Conservation (phyloP, 2,888 invertebrate genomes). For the Lepas anatifera region DNA sequence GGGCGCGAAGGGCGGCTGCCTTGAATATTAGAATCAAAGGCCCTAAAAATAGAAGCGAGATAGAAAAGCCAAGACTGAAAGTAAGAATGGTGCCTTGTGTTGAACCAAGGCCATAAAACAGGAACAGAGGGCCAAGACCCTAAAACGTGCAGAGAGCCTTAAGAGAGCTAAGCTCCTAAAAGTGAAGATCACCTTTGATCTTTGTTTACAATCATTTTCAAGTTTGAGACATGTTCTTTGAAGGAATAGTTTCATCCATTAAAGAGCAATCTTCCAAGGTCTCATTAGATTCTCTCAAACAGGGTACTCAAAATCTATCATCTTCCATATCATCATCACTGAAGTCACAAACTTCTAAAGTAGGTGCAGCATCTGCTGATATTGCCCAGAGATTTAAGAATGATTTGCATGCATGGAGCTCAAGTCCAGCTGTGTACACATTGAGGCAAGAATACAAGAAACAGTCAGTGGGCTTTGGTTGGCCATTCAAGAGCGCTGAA, state of each 20-base stretch:
- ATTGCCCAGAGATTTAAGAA: conserved; percentile 37
- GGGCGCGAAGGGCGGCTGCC: too few species aligned
- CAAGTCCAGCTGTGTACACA: background rate
- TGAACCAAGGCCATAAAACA: too few species aligned
- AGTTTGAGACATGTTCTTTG: background rate
- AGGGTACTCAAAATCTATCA: background rate
- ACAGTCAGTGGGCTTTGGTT: background rate
- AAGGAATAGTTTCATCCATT: background rate
- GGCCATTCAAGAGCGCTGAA: conserved; percentile 21
- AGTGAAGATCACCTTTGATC: too few species aligned
- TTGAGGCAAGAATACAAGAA: conserved; percentile 5
- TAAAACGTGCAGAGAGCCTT: too few species aligned
- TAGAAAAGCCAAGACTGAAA: too few species aligned
- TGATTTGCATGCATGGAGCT: conserved; percentile 3
- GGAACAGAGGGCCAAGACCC: too few species aligned
- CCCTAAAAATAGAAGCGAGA: too few species aligned
- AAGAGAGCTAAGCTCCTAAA: too few species aligned
- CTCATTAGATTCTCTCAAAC: background rate
- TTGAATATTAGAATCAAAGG: too few species aligned
- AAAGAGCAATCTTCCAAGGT: background rate
- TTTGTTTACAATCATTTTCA: too few species aligned
- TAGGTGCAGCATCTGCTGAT: conserved; percentile 33
- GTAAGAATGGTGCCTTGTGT: too few species aligned
- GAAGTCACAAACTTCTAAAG: conserved; percentile 37
- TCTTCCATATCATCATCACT: conserved; percentile 29